Evolutionary conservation across 2,113 vertebrate species (phyloP).

Genomic region (Apodemus sylvaticus): DNA sequence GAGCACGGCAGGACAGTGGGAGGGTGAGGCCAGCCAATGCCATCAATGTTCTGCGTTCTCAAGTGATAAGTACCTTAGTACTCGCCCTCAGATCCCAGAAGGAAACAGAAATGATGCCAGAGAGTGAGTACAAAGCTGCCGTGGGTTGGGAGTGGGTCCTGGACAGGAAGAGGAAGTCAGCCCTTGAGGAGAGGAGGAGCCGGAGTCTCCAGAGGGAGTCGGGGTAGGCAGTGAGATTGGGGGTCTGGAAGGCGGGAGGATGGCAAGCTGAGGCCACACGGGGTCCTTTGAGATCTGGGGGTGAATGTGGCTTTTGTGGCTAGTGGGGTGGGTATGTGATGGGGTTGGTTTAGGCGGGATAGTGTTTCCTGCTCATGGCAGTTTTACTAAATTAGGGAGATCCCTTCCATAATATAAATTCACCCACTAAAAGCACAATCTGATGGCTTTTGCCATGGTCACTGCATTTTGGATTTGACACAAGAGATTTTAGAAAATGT

Average conservation of each 20-base stretch:
- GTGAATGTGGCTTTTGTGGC: neutral
- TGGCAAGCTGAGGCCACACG: rapidly evolving
- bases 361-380: neutral
- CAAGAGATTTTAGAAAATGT: too few species aligned
- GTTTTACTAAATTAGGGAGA: neutral
- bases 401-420: rapidly evolving
- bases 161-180: neutral
- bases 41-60: too few species aligned
- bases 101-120: neutral
- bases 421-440: too few species aligned
- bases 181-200: neutral
- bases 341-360: neutral
- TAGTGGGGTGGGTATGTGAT: neutral
- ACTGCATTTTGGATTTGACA: neutral
- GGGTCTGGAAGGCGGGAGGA: neutral
- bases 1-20: neutral
- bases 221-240: too few species aligned
- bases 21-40: too few species aligned
- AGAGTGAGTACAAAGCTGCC: neutral
- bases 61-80: neutral
- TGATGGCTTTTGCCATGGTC: neutral
- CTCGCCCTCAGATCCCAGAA: neutral
- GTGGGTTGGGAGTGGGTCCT: neutral
- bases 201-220: neutral
- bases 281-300: neutral